Evolutionary conservation across 2,888 invertebrate species (phyloP).

Genomic region (Drosophila mettleri): DNA sequence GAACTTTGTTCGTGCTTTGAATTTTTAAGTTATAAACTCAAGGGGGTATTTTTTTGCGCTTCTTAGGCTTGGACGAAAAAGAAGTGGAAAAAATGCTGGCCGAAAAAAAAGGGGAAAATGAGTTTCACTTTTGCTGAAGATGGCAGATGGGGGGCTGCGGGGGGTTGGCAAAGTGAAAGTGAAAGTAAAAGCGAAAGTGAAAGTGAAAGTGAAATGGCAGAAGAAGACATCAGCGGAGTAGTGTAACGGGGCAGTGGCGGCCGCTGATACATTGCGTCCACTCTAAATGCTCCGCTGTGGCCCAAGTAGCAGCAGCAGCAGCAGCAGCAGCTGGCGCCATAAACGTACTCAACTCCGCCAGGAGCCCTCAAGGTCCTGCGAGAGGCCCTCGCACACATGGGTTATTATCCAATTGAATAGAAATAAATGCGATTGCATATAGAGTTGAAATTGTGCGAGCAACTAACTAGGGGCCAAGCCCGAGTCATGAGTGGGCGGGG

Average conservation of each 20-base stretch:
- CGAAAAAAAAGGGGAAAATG: conserved; percentile 67
- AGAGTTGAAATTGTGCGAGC: conserved; percentile 62
- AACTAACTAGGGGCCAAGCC: background rate
- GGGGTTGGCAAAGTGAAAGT: conserved; percentile 40
- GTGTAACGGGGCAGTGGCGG: conserved; percentile 15
- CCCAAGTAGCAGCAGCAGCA: conserved; percentile 49
- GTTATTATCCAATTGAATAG: conserved; percentile 80
- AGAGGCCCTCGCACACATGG: conserved; percentile 56
- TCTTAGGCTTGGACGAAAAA: conserved; percentile 45
- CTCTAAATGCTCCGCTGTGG: conserved; percentile 79
- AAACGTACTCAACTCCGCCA: conserved; percentile 22
- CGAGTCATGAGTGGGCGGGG: background rate
- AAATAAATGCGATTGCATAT: conserved; percentile 77
- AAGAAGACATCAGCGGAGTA: conserved; percentile 50
- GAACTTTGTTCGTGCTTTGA: conserved; percentile 85
- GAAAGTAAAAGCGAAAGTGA: conserved; percentile 55
- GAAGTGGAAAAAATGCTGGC: conserved; percentile 30
- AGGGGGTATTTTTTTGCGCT: conserved; percentile 75
- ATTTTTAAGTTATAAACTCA: conserved; percentile 84
- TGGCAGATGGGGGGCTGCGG: background rate
- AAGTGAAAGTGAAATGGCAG: conserved; percentile 49
- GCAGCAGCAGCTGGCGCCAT: conserved; percentile 62
- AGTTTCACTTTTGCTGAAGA: conserved; percentile 68
- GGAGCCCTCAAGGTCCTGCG: conserved; percentile 44
- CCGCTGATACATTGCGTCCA: conserved; percentile 78